phyloP scores from a whole-genome alignment of 2,797 vertebrate species.

The Paguma larvata region DNA sequence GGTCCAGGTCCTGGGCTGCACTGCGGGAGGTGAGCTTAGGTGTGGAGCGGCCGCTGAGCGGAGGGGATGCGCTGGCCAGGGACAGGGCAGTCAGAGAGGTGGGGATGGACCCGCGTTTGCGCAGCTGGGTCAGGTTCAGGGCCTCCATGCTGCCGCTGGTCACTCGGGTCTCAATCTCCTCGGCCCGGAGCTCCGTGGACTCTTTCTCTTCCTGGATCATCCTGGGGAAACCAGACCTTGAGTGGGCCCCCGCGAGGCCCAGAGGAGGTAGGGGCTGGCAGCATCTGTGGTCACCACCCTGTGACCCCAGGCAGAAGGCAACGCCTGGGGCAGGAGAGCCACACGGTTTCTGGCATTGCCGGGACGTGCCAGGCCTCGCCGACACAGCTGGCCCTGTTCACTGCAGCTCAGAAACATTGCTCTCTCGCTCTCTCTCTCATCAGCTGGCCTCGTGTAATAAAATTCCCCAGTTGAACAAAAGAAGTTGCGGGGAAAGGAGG shows the following conservation, averaged over 20 bases:
- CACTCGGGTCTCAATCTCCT: constrained; percentile 96
- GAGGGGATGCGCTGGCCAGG: constrained; percentile 94
- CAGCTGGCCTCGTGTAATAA: neutral
- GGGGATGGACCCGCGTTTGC: constrained; percentile 94
- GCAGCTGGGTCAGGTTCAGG: constrained; percentile 94
- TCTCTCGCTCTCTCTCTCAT: neutral
- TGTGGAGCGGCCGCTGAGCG: constrained; percentile 94
- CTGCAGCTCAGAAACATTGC: neutral
- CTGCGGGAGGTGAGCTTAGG: constrained; percentile 95
- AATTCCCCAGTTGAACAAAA: neutral
- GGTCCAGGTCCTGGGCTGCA: constrained; percentile 95
- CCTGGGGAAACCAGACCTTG: constrained; percentile 84
- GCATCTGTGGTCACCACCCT: neutral
- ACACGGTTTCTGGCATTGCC: rapidly evolving
- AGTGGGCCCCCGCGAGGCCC: neutral
- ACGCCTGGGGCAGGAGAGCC: neutral
- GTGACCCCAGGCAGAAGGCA: neutral
- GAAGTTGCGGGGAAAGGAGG: neutral
- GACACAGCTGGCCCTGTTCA: neutral
- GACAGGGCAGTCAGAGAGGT: constrained; percentile 97
- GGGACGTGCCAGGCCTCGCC: rapidly evolving
- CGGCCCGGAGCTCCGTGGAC: constrained; percentile 95
- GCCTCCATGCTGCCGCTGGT: constrained; percentile 98
- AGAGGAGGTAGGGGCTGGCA: neutral
- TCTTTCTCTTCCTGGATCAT: constrained; percentile 99